phyloP scores from a whole-genome alignment of 2,888 invertebrate genomes.

The Nowickia ferox region DNA sequence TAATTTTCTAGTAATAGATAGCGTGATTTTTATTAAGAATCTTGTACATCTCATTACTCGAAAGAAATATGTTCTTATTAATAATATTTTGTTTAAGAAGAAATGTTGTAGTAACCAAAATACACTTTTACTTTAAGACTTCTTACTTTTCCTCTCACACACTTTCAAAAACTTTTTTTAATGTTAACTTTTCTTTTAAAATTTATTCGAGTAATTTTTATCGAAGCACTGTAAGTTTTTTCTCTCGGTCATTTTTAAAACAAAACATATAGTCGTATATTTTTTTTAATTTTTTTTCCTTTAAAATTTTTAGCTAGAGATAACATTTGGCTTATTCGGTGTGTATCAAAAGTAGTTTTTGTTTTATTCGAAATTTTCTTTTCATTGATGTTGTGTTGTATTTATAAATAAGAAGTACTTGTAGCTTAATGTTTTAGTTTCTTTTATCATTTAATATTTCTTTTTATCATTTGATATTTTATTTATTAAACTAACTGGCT shows the following conservation, averaged over 20 bases:
- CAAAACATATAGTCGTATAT: neutral
- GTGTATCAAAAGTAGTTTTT: constrained; percentile 58
- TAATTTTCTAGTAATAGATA: neutral
- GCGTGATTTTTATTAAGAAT: constrained; percentile 4
- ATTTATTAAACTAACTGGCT: constrained; percentile 19
- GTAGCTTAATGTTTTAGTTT: constrained; percentile 60
- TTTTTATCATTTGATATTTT: constrained; percentile 26
- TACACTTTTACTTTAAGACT: constrained; percentile 1
- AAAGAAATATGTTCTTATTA: neutral
- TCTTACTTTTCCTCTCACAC: neutral
- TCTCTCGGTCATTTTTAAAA: neutral
- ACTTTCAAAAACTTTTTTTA: neutral
- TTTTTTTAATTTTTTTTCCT: constrained; percentile 24
- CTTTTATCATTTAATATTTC: constrained; percentile 35
- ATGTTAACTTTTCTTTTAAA: neutral
- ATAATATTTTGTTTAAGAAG: constrained; percentile 10
- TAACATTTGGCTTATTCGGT: constrained; percentile 52
- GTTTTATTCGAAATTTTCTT: constrained; percentile 44
- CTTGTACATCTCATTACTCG: constrained; percentile 18
- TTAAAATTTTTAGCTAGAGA: constrained; percentile 51
- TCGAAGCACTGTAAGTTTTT: constrained; percentile 18
- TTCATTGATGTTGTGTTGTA: constrained; percentile 63
- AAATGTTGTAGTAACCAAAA: constrained; percentile 60
- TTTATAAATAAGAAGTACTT: constrained; percentile 4
- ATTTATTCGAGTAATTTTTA: constrained; percentile 3